These are phyloP conservation scores for Chaenodraco wilsoni DNA, from an alignment of 2,797 vertebrate genomes.

Conservation along the genomic window DNA sequence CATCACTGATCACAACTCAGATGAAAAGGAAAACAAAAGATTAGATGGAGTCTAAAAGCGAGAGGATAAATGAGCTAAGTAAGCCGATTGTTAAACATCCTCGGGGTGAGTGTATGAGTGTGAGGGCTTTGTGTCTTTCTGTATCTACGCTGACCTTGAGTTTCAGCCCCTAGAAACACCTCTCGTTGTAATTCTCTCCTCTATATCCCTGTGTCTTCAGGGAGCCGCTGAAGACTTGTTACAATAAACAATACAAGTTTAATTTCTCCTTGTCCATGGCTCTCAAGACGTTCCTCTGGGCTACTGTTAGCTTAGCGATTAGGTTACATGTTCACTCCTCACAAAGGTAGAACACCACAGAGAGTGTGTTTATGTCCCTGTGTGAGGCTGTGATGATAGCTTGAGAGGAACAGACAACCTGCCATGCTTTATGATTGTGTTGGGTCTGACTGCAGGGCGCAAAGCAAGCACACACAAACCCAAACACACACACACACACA, in stretches of 20 bases:
- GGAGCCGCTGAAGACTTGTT: slow-evolving; percentile 34
- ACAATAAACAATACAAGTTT: slow-evolving; percentile 30
- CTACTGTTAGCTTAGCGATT: slow-evolving; percentile 22
- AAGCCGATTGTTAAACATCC: slow-evolving; percentile 11
- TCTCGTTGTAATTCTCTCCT: slow-evolving; percentile 21
- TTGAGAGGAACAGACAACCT: slow-evolving; percentile 32
- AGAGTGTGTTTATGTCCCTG: slow-evolving; percentile 2
- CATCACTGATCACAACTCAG: slow-evolving; percentile 1
- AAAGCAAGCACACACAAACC: not conserved
- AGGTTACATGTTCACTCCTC: slow-evolving; percentile 11
- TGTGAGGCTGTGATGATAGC: slow-evolving; percentile 13
- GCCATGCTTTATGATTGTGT: slow-evolving; percentile 34
- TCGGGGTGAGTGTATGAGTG: slow-evolving; percentile 14
- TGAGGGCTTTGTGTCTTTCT: slow-evolving; percentile 24
- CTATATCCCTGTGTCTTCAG: slow-evolving; percentile 20
- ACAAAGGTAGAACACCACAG: slow-evolving; percentile 4
- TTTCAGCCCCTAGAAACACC: slow-evolving; percentile 28
- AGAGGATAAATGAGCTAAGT: not conserved
- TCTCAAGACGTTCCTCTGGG: slow-evolving; percentile 20
- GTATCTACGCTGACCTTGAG: slow-evolving; percentile 44
- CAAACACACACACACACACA: slow-evolving; percentile 8
- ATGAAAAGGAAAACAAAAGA: not conserved
- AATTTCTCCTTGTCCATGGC: slow-evolving; percentile 23
- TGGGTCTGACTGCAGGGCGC: slow-evolving; percentile 32
- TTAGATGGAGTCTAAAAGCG: not conserved